Percentiles rank a stretch among this genome's conserved stretches.
Evolutionary conservation across 35 echinoderm and acorn worm genomes (phyloP).

Genomic region (Ptychodera flava): DNA sequence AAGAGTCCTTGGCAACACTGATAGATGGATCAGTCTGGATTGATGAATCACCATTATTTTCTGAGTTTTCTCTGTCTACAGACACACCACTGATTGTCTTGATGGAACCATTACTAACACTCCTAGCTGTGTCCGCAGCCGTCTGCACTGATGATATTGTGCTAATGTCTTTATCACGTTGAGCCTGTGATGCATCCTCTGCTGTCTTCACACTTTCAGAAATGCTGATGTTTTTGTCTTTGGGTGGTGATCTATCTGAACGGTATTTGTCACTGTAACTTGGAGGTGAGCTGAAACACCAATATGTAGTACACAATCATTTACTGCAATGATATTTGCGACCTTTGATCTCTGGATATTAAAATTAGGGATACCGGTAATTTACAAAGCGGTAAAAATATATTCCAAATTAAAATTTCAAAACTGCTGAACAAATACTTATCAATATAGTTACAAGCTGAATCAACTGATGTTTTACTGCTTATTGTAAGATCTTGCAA

Average conservation of each 20-base stretch:
- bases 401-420: no score
- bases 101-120: background rate
- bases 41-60: background rate
- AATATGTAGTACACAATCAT: no score
- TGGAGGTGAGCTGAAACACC: background rate
- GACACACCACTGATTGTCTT: background rate
- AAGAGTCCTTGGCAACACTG: conserved; percentile 36
- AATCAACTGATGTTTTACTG: no score
- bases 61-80: background rate
- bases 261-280: background rate
- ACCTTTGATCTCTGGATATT: no score
- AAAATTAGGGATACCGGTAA: no score
- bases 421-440: no score
- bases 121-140: background rate
- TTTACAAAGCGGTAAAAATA: no score
- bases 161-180: background rate
- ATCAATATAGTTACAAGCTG: no score
- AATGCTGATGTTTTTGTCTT: background rate
- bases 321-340: no score
- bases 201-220: background rate
- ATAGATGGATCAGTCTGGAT: background rate
- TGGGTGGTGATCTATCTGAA: background rate
- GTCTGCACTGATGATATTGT: background rate
- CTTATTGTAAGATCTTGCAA: no score
- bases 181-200: background rate